These are phyloP conservation scores for Mus minutoides DNA, from an alignment of 2,797 vertebrate species.

Conservation along the genomic window DNA sequence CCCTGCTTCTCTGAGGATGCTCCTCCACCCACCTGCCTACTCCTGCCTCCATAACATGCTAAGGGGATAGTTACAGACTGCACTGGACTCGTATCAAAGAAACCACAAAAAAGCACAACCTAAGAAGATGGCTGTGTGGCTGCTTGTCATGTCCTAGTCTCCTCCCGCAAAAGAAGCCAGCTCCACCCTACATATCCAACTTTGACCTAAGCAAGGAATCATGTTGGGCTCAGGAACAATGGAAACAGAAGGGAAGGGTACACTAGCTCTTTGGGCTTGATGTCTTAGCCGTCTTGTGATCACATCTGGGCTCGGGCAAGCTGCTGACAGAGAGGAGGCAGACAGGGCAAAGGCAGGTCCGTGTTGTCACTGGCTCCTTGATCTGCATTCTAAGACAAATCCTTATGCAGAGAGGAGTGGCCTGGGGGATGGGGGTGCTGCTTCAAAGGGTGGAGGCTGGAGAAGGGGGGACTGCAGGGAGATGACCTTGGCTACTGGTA, in stretches of 20 bases:
- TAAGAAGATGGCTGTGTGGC: no score
- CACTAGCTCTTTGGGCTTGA: background rate
- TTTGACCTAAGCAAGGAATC: background rate
- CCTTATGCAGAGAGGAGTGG: background rate
- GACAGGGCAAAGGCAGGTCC: background rate
- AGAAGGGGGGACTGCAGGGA: background rate
- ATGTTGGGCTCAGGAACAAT: background rate
- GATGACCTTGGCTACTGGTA: background rate
- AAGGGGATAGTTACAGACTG: background rate
- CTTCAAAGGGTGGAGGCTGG: background rate
- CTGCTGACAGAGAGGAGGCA: background rate
- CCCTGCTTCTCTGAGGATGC: no score
- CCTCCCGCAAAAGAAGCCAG: background rate
- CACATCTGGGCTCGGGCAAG: background rate
- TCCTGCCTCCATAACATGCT: no score
- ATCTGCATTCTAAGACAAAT: background rate
- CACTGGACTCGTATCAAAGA: background rate
- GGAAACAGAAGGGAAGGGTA: background rate
- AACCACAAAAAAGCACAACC: background rate
- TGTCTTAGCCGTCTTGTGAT: background rate
- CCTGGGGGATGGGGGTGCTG: background rate
- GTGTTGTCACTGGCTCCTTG: background rate
- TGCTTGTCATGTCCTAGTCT: background rate
- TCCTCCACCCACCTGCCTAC: no score
- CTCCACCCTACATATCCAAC: background rate